Evolutionary conservation across 1,140 invertebrate genomes (phyloP), one percentile per base, ranked within the genome.

Genomic region (Lysiphlebus fabarum): DNA sequence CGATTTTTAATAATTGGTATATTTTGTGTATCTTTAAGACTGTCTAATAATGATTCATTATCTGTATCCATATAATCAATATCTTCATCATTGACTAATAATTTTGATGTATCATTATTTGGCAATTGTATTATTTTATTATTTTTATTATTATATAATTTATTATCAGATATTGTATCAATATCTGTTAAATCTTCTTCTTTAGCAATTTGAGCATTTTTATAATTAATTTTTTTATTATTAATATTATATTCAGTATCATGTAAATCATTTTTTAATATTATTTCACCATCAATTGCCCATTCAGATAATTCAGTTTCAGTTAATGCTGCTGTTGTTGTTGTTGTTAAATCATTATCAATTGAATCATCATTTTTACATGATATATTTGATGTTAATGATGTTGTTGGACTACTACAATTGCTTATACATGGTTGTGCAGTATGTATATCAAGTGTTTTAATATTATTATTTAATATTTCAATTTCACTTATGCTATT

Each of bases 241-340:
- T 86, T 83, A 0, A 86, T 75, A 34, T 82, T 80, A 53, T 86
- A 83, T 47, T 86, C 85, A 42, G 83, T 81, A 58, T 88, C 86
- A 34, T 84, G 83, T 50, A 90, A 82, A 67, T 90, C 87, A 60
- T 90, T 89, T 4, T 88, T 85, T 1, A 88, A 87, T 5, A 78
- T 67, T 6, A 67, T 77, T 14, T 85, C 86, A 62, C 86, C 87
- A 63, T 92, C 90, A 2, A 86, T 82, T 1, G 88, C 90, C 90
- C 90, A 92, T 72, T 93, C 91, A 0, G 90, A 92, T 9, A 92
- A 76, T 70, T 93, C 91, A 0, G 90, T 91, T 73, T 93, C 91
- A 0, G 90, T 91, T 9, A 90, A 75, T 1, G 85, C 88, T 11
- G 87, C 83, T 0, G 86, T 86, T 1, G 85, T 88, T 11, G 87